Conservation (phyloP, 2,797 vertebrate genomes). For the Lacerta viridis region DNA sequence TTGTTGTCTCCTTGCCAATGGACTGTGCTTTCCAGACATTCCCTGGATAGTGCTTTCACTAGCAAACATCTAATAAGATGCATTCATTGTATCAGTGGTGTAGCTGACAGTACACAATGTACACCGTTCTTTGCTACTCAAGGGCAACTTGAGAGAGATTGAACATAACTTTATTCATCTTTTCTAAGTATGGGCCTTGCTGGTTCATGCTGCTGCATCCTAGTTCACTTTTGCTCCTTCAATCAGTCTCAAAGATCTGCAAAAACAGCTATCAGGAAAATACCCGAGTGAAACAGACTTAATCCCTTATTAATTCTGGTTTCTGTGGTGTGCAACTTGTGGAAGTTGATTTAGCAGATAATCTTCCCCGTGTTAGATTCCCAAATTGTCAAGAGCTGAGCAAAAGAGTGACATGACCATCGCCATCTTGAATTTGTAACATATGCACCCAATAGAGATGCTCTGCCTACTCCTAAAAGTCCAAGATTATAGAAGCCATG, state of each 20-base stretch:
- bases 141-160: not conserved
- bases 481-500: not conserved
- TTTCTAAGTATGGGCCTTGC: not conserved
- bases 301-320: not conserved
- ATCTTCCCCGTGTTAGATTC: not conserved
- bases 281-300: not conserved
- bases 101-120: not conserved
- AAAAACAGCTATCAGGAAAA: not conserved
- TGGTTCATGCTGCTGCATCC: not conserved
- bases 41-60: not conserved
- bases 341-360: not conserved
- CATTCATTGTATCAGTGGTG: not conserved
- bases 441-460: not conserved
- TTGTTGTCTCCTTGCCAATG: not conserved
- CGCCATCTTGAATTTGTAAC: not conserved
- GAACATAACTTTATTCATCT: not conserved
- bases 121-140: not conserved
- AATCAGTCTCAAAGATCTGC: not conserved
- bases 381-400: not conserved
- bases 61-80: slow-evolving; percentile 2
- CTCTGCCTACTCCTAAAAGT: not conserved
- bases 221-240: not conserved
- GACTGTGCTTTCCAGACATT: not conserved
- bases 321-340: too few relatives aligned
- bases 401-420: not conserved